Evolutionary conservation across 2,113 vertebrate species (phyloP), one percentile per base, ranked within the genome.

Genomic region (Pteronura brasiliensis): DNA sequence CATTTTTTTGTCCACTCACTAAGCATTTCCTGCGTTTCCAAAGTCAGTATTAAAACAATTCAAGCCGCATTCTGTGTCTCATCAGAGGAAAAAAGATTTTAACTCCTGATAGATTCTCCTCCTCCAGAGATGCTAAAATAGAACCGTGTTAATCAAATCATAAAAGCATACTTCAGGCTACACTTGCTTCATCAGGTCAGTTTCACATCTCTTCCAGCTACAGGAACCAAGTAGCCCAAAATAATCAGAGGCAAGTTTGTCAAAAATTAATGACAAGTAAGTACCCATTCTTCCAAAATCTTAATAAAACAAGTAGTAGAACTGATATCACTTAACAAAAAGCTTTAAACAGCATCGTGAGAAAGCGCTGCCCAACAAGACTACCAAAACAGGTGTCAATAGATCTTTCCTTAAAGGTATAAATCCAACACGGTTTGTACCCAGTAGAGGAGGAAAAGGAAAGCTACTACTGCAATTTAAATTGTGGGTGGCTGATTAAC

Each of bases 11-110:
- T 79, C 93, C 23, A 81, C 42, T 96, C 31, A 44, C 29, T 95
- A 92, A 77, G 72, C 90, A 95, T 55, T 95, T 93, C 79, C 42
- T 93, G 76, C 81, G 72, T 82, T 93, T 72, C 93, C 92, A 76
- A 76, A 94, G 81, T 87, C 79, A 92, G 88, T 93, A 82, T 85
- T 92, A 92, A 96, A 93, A 25, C 21, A 34, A 88, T 12, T 67
- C 36, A 82, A 17, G 23, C 25, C 67, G 17, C 15, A 23, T 27
- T 49, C 69, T 61, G 27, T n/a, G 27, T 81, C 61, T 92, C 42
- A 2, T 80, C 83, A 91, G n/a, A 84, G 29, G n/a, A 27, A 15
- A 4, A 1, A 2, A 69, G n/a, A 18, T 61, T 90, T 85, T 71
- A 80, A 92, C 57, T 25, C 42, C 29, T 61, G 86, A 83, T n/a